These are phyloP conservation scores for Aporophyla lueneburgensis DNA, from an alignment of 2,888 invertebrate species.

Conservation along the genomic window DNA sequence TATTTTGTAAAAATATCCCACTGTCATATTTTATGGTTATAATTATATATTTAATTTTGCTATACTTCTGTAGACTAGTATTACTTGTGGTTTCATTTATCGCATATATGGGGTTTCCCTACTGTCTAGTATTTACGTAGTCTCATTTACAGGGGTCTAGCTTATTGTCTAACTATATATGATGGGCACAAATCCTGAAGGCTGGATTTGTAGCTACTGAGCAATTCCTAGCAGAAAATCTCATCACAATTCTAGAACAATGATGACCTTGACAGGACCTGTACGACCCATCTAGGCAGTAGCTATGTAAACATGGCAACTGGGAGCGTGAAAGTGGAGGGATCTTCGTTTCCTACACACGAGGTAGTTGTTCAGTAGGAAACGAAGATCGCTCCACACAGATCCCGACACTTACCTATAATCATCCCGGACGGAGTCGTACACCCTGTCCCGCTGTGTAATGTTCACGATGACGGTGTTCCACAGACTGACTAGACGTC, in stretches of 20 bases:
- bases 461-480: slow-evolving; percentile 94
- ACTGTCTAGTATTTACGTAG: too few species aligned
- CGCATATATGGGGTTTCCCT: too few species aligned
- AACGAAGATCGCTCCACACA: too few species aligned
- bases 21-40: too few species aligned
- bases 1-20: too few species aligned
- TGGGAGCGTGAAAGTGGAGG: neutral
- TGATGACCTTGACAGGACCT: neutral
- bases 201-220: neutral
- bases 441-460: slow-evolving; percentile 92
- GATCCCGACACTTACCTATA: slow-evolving; percentile 81
- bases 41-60: too few species aligned
- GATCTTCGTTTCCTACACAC: neutral
- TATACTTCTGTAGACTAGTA: too few species aligned
- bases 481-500: slow-evolving; percentile 93
- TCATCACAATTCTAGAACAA: neutral
- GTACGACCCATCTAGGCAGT: neutral
- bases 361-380: too few species aligned
- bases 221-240: neutral
- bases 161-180: neutral
- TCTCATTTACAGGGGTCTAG: neutral
- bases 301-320: neutral
- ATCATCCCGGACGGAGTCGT: slow-evolving; percentile 91
- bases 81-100: too few species aligned
- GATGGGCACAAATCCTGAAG: neutral